These are phyloP conservation scores for Endotricha flammealis DNA, from an alignment of 2,888 invertebrate genomes.

Conservation along the genomic window DNA sequence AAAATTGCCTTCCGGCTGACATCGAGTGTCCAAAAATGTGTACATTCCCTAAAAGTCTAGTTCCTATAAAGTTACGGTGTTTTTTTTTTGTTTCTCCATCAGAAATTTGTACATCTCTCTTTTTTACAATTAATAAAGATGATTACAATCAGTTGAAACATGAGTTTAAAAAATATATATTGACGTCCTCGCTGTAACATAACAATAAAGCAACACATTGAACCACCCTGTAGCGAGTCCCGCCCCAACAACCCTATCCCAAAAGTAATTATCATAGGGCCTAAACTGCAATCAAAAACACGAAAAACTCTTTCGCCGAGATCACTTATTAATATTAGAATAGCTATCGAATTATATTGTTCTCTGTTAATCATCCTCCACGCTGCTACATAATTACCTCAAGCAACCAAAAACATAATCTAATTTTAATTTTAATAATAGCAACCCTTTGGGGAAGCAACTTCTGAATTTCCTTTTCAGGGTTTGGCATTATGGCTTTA, in stretches of 20 bases:
- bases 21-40: too few species aligned
- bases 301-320: slow-evolving; percentile 66
- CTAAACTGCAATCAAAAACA: slow-evolving; percentile 74
- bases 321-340: slow-evolving; percentile 65
- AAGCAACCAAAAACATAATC: slow-evolving; percentile 66
- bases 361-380: slow-evolving; percentile 43
- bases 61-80: too few species aligned
- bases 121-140: too few species aligned
- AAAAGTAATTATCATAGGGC: slow-evolving; percentile 72
- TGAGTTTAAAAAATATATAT: too few species aligned
- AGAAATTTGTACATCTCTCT: too few species aligned
- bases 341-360: slow-evolving; percentile 64
- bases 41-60: too few species aligned
- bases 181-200: too few species aligned
- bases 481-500: slow-evolving; percentile 9
- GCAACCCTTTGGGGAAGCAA: slow-evolving; percentile 45
- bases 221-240: slow-evolving; percentile 34
- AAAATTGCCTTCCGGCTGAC: too few species aligned
- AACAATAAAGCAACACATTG: slow-evolving; percentile 1
- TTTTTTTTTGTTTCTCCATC: too few species aligned
- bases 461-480: slow-evolving; percentile 40
- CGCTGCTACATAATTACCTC: slow-evolving; percentile 57
- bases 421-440: slow-evolving; percentile 72
- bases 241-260: slow-evolving; percentile 58
- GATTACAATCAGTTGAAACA: too few species aligned